Base-by-base conservation (phyloP, 2,888 invertebrate genomes). In the Dicycla oo region DNA sequence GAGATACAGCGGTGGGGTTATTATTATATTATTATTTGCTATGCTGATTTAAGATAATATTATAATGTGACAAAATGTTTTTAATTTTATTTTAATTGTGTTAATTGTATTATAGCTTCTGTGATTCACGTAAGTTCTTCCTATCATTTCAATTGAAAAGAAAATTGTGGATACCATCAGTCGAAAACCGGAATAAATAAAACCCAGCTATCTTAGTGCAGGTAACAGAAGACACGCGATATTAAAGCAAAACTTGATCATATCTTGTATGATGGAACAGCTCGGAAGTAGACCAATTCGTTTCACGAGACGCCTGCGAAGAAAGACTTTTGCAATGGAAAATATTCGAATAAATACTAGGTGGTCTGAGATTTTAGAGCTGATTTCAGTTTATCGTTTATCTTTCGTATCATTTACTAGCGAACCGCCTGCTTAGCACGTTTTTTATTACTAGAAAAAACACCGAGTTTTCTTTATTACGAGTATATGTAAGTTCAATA, bases 191-290 rank as follows among this genome's bases (percentile, higher is more conserved):
- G 49, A 56, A 34, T 26, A 49, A 56, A 34, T 74, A 68, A 34
- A 54, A 49, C 43, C 13, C n/a, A 38, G 43, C 15, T 43, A 30
- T 51, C 45, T 51, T 45, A 45, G 30, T 8, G 26, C 45, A 30
- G 67, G 45, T 10, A 3, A 75, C 38, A 45, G 61, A 26, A 73
- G 58, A 62, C 75, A 75, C 71, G 75, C 71, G 53, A 71, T 60
- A 7, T 38, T 60, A 43, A 49, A 54, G 30, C 49, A 49, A 3
- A 71, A 10, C 10, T 1, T 15, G 75, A 77, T 64, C 30, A 60
- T 71, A 75, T 75, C 75, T 71, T 20, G 34, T 30, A 56, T 71
- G 63, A 77, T 77, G 77, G 34, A 70, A 5, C 15, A 11, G 43
- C 30, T 49, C 62, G 70, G 53, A 75, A 76, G 43, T 47, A 63